phyloP scores from a whole-genome alignment of 2,888 invertebrate species.

The Salticus scenicus region DNA sequence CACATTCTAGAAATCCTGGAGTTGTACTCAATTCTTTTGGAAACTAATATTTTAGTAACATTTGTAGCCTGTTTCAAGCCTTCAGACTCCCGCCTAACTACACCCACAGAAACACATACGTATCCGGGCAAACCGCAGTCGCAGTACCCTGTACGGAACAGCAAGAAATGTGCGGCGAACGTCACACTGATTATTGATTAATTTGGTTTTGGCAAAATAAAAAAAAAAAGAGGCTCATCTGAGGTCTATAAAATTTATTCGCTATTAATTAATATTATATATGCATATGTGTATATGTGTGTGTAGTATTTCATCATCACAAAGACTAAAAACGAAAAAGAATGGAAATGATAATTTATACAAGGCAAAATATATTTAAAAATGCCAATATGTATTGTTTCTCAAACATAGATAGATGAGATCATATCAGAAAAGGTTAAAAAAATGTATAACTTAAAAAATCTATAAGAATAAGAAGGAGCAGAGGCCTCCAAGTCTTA shows the following conservation, averaged over 20 bases:
- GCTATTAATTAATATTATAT: too few species aligned
- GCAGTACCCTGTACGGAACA: conserved; percentile 63
- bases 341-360: too few species aligned
- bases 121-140: conserved; percentile 64
- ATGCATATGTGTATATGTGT: too few species aligned
- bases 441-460: too few species aligned
- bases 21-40: conserved; percentile 30
- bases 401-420: too few species aligned
- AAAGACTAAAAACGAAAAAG: too few species aligned
- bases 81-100: conserved; percentile 48
- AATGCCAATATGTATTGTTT: too few species aligned
- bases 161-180: conserved; percentile 60
- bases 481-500: too few species aligned
- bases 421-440: too few species aligned
- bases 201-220: conserved; percentile 51
- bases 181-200: conserved; percentile 70
- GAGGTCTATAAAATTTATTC: conserved; percentile 64
- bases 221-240: conserved; percentile 37
- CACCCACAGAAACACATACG: conserved; percentile 64
- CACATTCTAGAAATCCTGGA: conserved; percentile 42
- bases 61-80: conserved; percentile 60
- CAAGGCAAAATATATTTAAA: too few species aligned
- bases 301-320: too few species aligned
- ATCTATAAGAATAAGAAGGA: too few species aligned
- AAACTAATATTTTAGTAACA: conserved; percentile 43